Conservation (phyloP, 2,888 invertebrate species). For the Ectemnius cavifrons region DNA sequence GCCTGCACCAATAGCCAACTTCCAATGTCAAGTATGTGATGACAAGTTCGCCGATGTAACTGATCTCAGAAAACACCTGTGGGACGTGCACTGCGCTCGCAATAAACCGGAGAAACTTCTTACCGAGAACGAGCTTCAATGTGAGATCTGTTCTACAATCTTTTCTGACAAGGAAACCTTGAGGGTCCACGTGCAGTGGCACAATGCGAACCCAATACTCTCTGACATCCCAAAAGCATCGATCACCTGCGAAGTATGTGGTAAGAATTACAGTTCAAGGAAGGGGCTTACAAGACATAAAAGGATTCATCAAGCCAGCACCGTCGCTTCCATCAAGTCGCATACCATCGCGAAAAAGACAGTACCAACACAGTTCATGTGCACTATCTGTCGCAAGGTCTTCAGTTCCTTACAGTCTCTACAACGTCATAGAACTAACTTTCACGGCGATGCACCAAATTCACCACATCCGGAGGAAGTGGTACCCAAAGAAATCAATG, state of each 20-base stretch:
- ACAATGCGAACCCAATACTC: conserved; percentile 75
- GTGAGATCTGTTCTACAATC: conserved; percentile 79
- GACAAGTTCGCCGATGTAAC: conserved; percentile 80
- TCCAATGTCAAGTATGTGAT: conserved; percentile 82
- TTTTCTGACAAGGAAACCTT: conserved; percentile 77
- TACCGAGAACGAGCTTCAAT: conserved; percentile 67
- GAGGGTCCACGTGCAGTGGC: conserved; percentile 79
- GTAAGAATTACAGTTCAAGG: conserved; percentile 82
- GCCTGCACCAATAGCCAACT: conserved; percentile 49
- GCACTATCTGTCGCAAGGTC: conserved; percentile 76
- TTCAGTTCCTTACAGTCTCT: conserved; percentile 76
- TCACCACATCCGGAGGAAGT: conserved; percentile 4
- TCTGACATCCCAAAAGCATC: conserved; percentile 59
- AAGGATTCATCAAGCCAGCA: conserved; percentile 76
- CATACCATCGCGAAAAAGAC: conserved; percentile 56
- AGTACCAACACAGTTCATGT: conserved; percentile 49
- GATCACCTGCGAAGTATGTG: conserved; percentile 83
- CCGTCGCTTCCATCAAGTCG: conserved; percentile 48
- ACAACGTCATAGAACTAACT: conserved; percentile 47
- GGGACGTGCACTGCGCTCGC: conserved; percentile 80
- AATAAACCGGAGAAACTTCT: conserved; percentile 71
- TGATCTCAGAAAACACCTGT: conserved; percentile 82
- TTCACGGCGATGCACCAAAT: conserved; percentile 36
- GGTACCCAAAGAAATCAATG: neutral
- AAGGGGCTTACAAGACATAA: conserved; percentile 82